Base-by-base conservation (phyloP, 2,888 invertebrate species). In the Drosophila mercatorum region DNA sequence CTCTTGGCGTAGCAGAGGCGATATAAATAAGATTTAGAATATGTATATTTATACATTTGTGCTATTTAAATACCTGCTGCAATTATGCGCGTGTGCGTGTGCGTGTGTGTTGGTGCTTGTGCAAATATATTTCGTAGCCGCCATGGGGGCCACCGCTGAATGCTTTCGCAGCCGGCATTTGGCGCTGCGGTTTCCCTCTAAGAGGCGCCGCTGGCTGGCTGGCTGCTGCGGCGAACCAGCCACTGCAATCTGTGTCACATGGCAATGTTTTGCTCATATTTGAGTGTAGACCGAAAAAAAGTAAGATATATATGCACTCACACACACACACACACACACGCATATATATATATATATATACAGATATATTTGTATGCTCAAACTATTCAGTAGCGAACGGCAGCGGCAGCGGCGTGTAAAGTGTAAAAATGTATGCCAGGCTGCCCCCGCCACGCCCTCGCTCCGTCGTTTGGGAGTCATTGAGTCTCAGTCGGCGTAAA, bases 401-500 rank as follows among this genome's bases (percentile, higher is more conserved):
- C 22, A 17, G 49, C 65, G 60, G 68, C 72, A 57, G 59, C 77
- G 53, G 51, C 67, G 49, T 61, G 28, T 5, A 53, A 41, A 68
- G 56, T 49, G 31, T 17, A 51, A 61, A 67, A 71, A 77, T 71
- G 76, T 77, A n/a, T 77, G 80, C 76, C 76, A 71, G 60, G 22
- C 49, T 31, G 49, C 59, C 59, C 47, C 59, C 58, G 44, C 52
- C 58, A 14, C 36, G 17, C 58, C 56, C 51, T 28, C 26, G n/a
- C 46, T 46, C 57, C 10, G 61, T 17, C 52, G 53, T 52, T 68
- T 57, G 68, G 83, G 84, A 81, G 75, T 77, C 85, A 78, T 67
- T 75, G 78, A 83, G 83, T 85, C 83, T 71, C 77, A 71, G 72
- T 60, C 63, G 81, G 44, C 79, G 81, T 75, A 86, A 87, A 89